Conservation (phyloP, 2,888 invertebrate species). For the Mesorhabditis sp. region DNA sequence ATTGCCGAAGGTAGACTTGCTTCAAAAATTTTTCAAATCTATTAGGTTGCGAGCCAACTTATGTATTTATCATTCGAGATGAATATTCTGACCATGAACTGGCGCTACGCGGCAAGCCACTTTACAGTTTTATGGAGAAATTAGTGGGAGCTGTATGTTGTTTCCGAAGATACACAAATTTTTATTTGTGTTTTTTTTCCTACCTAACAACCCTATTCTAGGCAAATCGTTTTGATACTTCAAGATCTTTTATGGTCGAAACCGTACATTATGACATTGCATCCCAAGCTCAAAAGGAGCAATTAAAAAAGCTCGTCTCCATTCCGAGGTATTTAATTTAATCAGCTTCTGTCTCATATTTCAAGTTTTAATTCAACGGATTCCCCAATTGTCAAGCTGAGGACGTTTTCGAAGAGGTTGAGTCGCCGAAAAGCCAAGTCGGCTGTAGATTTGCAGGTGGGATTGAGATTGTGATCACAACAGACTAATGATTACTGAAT, state of each 20-base stretch:
- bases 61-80: not conserved
- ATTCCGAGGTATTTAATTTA: not conserved
- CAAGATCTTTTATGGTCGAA: too few species aligned
- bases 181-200: too few species aligned
- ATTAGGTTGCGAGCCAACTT: not conserved
- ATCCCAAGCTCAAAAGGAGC: not conserved
- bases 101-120: not conserved
- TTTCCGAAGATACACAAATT: not conserved
- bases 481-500: too few species aligned
- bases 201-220: too few species aligned
- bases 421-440: too few species aligned
- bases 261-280: not conserved
- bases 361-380: not conserved
- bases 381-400: constrained; percentile 5
- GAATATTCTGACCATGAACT: not conserved
- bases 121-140: not conserved
- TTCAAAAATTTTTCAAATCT: not conserved
- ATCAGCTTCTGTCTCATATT: not conserved
- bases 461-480: too few species aligned
- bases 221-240: too few species aligned
- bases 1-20: too few species aligned
- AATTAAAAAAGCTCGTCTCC: not conserved
- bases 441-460: too few species aligned
- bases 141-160: not conserved
- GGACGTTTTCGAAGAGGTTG: constrained; percentile 1